A percentile compares a stretch with the other conserved stretches of the same genome.
Evolutionary conservation across 2,888 invertebrate species (phyloP).

Genomic region (Diogma glabrata): DNA sequence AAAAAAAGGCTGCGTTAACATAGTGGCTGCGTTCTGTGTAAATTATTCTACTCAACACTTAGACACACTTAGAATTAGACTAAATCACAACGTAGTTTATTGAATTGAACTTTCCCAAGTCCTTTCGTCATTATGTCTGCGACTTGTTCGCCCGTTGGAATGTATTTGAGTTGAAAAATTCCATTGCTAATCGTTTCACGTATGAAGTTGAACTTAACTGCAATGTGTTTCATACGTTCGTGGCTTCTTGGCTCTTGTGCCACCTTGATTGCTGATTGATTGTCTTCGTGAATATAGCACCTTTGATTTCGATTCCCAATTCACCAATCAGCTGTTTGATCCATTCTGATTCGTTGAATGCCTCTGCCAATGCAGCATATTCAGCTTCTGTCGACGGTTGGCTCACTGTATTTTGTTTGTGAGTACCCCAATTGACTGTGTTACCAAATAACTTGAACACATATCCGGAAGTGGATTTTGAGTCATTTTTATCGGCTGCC

Average conservation of each 20-base stretch:
- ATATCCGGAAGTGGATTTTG: not conserved
- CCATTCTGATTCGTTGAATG: too few species aligned
- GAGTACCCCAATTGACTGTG: not conserved
- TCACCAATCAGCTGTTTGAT: too few species aligned
- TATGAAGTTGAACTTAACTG: slow-evolving; percentile 14
- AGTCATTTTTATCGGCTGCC: not conserved
- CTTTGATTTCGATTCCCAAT: not conserved
- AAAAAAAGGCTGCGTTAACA: too few species aligned
- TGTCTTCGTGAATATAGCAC: slow-evolving; percentile 12
- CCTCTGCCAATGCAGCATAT: not conserved
- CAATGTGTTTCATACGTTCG: slow-evolving; percentile 16
- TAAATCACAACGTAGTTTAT: too few species aligned
- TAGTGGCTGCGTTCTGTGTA: too few species aligned
- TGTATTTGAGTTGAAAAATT: not conserved
- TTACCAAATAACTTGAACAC: too few species aligned
- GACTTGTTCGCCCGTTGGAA: not conserved
- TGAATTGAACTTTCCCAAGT: too few species aligned
- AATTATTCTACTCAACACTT: too few species aligned
- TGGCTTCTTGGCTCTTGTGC: slow-evolving; percentile 16
- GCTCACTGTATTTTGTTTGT: not conserved
- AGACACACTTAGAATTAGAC: too few species aligned
- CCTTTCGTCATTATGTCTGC: not conserved
- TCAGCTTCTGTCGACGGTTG: not conserved
- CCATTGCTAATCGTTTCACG: slow-evolving; percentile 5
- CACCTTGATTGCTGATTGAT: slow-evolving; percentile 14